Base-by-base conservation (phyloP, 2,797 vertebrate genomes). In the Epinephelus malabaricus region DNA sequence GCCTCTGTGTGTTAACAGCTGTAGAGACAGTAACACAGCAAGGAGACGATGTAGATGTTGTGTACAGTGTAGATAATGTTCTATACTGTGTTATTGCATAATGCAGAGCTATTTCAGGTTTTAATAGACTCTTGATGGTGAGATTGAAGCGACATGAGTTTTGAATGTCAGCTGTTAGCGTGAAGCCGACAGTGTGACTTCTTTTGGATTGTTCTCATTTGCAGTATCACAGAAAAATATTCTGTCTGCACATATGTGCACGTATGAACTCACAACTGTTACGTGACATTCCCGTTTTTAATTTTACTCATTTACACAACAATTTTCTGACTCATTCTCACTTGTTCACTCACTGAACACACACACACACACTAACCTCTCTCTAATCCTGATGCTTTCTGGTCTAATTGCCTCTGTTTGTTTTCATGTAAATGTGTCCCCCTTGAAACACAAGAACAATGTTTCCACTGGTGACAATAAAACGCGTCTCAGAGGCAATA, bases 341-440 rank as follows among this genome's bases (percentile, higher is more conserved):
- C 34, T 46, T 3, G 14, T 27, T 73, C 59, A 4, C 30, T 11
- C 21, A 46, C 4, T 3, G 11, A 69, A 21, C 68, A 25, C 40
- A 27, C 68, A 25, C 40, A 12, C 55, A 12, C 4, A 23, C 51
- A 3, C 65, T 6, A 25, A 9, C 8, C 18, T 13, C 23, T 34
- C 14, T 69, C 40, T 71, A 25, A 75, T 61, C 47, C 65, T 12
- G 27, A 23, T 21, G 71, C 68, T 78, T 81, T 85, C 76, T 82
- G 43, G 7, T 82, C 81, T 92, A 84, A 89, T 90, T 90, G 76
- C 81, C 66, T 89, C 81, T 79, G 81, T 83, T 86, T 80, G 78
- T 89, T 84, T 82, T 72, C 66, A 82, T 83, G 85, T 86, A 71
- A 88, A 86, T 76, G 47, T 47, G 17, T 65, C 68, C 56, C 76